Base-by-base conservation (phyloP, 2,888 invertebrate genomes). In the Sinelater perroti region DNA sequence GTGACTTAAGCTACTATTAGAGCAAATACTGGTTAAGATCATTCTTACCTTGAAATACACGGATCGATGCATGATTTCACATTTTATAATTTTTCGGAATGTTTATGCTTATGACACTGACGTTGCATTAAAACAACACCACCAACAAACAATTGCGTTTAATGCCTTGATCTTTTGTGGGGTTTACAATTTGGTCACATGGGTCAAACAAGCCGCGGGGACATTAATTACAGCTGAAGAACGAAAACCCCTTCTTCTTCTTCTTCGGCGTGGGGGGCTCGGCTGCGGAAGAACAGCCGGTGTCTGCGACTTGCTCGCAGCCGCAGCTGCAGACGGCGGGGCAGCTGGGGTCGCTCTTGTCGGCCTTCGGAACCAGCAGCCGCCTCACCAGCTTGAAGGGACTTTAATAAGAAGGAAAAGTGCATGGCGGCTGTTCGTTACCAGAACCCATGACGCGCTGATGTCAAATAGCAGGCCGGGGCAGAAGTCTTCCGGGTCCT, bases 371-470 rank as follows among this genome's bases (percentile, higher is more conserved):
- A 26, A 63, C 20, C 4, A 61, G 31, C 13, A 63, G 33, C 13
- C 40, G 51, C 31, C 46, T 52, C 6, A 63, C 28, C 1, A 61
- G 49, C 63, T 63, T 14, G 5, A 52, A 55, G 16, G 21, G 44
- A 24, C 3, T 18, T 36, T 31, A 50, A 38, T 20, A 3, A 24
- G 40, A 8, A 21, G 10, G 30, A 18, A 13, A 6, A 21, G 11
- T 7, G 7, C 18, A 51, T 24, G 10, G 3, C 21, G n/a, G n/a
- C n/a, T n/a, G n/a, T n/a, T 24, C 47, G 47, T 30, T 59, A 65
- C 65, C 40, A 55, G 26, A 36, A 66, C 28, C 66, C 66, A 66
- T 6, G 35, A 31, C 16, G 53, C 52, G 10, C 66, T 60, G 4
- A 61, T 5, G 45, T 61, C 56, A 5, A 63, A 52, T 16, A 62